phyloP scores from a whole-genome alignment of 1,140 invertebrate genomes.

The Maniola jurtina region DNA sequence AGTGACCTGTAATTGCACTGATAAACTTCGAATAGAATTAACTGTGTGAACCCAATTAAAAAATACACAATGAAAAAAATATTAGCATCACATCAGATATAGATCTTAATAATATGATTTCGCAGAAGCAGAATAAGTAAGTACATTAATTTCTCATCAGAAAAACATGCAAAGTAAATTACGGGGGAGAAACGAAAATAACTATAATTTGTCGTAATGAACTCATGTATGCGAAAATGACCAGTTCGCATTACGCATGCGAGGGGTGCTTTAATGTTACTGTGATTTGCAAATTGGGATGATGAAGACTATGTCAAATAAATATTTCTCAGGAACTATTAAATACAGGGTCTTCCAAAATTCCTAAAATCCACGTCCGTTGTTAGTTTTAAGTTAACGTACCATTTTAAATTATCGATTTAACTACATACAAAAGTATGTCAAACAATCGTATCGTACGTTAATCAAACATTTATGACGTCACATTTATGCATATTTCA shows the following conservation, averaged over 20 bases:
- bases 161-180: slow-evolving; percentile 59
- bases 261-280: slow-evolving; percentile 34
- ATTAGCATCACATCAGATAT: slow-evolving; percentile 34
- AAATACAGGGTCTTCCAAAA: too few species aligned
- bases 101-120: slow-evolving; percentile 36
- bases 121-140: slow-evolving; percentile 34
- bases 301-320: too few species aligned
- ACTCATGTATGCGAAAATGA: slow-evolving; percentile 49
- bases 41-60: slow-evolving; percentile 26
- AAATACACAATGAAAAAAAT: slow-evolving; percentile 31
- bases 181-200: slow-evolving; percentile 37
- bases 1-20: slow-evolving; percentile 2
- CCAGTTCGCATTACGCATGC: slow-evolving; percentile 48
- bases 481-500: too few species aligned
- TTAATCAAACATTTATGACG: too few species aligned
- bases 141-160: slow-evolving; percentile 51
- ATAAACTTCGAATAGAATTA: slow-evolving; percentile 5
- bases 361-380: too few species aligned
- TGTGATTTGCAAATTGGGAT: slow-evolving; percentile 9
- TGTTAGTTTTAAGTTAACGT: too few species aligned
- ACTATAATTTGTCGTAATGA: slow-evolving; percentile 66
- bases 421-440: too few species aligned
- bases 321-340: too few species aligned
- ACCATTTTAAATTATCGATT: too few species aligned
- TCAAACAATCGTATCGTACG: too few species aligned